These are phyloP conservation scores for Nysson spinosus DNA, from an alignment of 2,888 invertebrate species.

Conservation along the genomic window DNA sequence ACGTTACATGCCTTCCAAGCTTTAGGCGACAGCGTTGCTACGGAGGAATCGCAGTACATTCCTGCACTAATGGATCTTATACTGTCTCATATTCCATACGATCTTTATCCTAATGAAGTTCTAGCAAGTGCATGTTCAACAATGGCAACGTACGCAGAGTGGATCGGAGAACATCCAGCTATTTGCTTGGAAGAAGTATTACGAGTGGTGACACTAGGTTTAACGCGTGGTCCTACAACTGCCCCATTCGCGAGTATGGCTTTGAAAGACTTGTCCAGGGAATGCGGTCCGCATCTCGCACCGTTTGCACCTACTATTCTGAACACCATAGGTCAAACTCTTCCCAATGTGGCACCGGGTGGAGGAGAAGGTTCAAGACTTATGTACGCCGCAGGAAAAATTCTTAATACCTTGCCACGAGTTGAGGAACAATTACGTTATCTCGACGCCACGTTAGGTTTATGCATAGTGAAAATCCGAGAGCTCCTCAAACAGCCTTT, in stretches of 20 bases:
- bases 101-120: constrained; percentile 71
- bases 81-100: constrained; percentile 69
- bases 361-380: constrained; percentile 85
- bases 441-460: constrained; percentile 84
- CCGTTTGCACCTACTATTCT: constrained; percentile 88
- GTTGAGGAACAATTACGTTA: constrained; percentile 83
- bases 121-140: constrained; percentile 70
- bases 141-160: constrained; percentile 89
- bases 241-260: constrained; percentile 91
- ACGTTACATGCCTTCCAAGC: constrained; percentile 80
- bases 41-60: constrained; percentile 75
- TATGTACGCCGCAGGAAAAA: constrained; percentile 87
- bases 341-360: constrained; percentile 81
- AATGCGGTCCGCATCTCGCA: constrained; percentile 86
- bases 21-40: constrained; percentile 78
- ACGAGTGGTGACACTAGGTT: constrained; percentile 83
- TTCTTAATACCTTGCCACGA: constrained; percentile 83
- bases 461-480: constrained; percentile 82
- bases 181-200: constrained; percentile 82
- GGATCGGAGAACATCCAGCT: constrained; percentile 87
- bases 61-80: constrained; percentile 78
- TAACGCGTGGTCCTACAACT: constrained; percentile 82
- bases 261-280: constrained; percentile 90
- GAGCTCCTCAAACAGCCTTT: constrained; percentile 73
- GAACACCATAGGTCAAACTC: constrained; percentile 80